A percentile compares a stretch with the other conserved stretches of the same genome.
These are phyloP conservation scores for Stomatorhinus ivindoensis DNA, from an alignment of 2,113 vertebrate genomes.

Conservation along the genomic window DNA sequence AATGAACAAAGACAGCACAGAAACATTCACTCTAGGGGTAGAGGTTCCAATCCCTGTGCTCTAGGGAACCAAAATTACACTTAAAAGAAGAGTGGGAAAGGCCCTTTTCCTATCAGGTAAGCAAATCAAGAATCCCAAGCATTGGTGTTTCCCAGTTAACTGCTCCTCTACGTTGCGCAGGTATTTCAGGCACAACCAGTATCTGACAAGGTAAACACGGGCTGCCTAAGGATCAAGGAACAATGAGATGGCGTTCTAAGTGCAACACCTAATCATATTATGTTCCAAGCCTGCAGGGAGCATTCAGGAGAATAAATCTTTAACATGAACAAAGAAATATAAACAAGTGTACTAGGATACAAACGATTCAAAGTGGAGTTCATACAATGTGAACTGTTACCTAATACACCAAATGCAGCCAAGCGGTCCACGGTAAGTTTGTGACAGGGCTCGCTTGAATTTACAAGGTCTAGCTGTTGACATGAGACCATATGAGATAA, in stretches of 20 bases:
- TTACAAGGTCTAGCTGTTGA: neutral
- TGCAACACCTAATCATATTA: neutral
- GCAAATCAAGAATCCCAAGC: neutral
- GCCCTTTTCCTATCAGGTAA: neutral
- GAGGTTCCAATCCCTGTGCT: neutral
- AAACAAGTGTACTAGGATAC: neutral
- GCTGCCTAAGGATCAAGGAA: neutral
- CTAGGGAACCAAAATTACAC: neutral
- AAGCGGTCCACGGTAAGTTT: neutral
- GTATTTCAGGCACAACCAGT: conserved; percentile 5
- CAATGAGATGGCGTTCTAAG: neutral
- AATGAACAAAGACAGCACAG: neutral
- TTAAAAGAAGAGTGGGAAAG: neutral
- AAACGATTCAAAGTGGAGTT: neutral
- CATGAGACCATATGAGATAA: neutral
- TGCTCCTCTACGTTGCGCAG: neutral
- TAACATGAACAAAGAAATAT: neutral
- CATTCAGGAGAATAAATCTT: neutral
- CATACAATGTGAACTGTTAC: neutral
- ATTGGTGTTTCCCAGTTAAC: neutral
- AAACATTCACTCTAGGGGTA: neutral
- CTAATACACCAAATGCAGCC: neutral
- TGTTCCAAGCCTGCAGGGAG: neutral
- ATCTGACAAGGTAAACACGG: neutral
- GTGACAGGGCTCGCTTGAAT: neutral